Base-by-base conservation (phyloP, 1,140 invertebrate genomes). In the Caerostris extrusa region DNA sequence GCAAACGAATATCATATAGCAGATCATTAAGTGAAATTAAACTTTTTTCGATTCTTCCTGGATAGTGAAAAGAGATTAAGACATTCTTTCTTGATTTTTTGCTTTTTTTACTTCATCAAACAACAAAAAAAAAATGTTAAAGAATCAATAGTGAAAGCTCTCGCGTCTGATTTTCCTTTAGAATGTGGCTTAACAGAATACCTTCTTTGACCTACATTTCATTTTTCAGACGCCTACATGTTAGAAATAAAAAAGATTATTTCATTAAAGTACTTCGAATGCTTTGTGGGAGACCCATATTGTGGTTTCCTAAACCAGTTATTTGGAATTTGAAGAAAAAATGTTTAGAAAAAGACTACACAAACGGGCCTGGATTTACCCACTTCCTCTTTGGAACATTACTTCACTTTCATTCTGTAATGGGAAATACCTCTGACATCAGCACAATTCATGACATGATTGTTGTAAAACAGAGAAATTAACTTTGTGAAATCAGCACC, bases 171-270 rank as follows among this genome's bases (percentile, higher is more conserved):
- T 69, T 69, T 69, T 69, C 34, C 67, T 69, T 69, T 69, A 69
- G 67, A 69, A 69, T 69, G 67, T 69, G 67, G 67, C 67, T n/a
- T 69, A 69, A 69, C 67, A n/a, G 67, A 69, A 69, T 69, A 69
- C 67, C 67, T 69, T 69, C 67, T 19, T 19, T 69, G 67, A 34
- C 67, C 67, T 69, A 69, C 67, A 69, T 69, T 34, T 69, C 67
- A 69, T 69, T n/a, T 69, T 69, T 69, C 67, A 69, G n/a, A 69
- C 67, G 67, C 67, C 67, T 69, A 69, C 67, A 69, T 69, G 67
- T 69, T 69, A 69, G 19, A 69, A 69, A 69, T 69, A 69, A 69
- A 69, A 69, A 17, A 19, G n/a, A 19, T 69, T n/a, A 17, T 17
- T 69, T 69, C 67, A 69, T n/a, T 69, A 19, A 69, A 69, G n/a